Conservation (phyloP, 1,140 invertebrate genomes). For the Nasonia vitripennis region DNA sequence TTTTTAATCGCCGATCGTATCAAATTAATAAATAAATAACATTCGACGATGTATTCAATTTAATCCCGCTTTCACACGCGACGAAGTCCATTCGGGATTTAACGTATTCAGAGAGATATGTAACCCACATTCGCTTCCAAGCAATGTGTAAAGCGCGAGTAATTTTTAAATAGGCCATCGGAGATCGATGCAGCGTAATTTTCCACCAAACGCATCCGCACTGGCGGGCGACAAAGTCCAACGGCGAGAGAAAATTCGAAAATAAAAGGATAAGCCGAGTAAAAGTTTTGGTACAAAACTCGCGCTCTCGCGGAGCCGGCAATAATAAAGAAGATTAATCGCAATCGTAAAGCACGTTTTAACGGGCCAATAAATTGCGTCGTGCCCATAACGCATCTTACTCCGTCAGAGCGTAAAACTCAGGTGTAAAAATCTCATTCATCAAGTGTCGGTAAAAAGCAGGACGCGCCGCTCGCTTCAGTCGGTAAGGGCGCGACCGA, state of each 20-base stretch:
- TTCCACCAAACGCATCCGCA: too few relatives aligned
- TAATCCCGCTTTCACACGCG: background rate
- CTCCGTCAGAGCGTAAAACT: conserved; percentile 24
- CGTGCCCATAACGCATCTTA: background rate
- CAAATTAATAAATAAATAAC: background rate
- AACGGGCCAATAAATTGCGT: conserved; percentile 27
- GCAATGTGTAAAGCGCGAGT: too few relatives aligned
- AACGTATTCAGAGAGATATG: too few relatives aligned
- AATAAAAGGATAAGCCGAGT: background rate
- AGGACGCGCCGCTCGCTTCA: conserved; percentile 19
- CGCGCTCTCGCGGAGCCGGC: background rate
- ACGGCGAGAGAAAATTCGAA: background rate
- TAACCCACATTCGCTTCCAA: too few relatives aligned
- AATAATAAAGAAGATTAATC: conserved; percentile 13
- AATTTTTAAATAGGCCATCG: too few relatives aligned
- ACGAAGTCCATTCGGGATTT: background rate
- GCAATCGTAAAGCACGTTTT: background rate
- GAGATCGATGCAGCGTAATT: too few relatives aligned
- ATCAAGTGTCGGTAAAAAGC: conserved; percentile 52
- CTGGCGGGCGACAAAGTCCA: too few relatives aligned
- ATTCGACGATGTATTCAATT: background rate
- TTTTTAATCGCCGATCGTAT: background rate
- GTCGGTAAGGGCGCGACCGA: conserved; percentile 43
- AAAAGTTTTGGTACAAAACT: too few relatives aligned
- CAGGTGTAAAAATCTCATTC: conserved; percentile 48